phyloP scores from a whole-genome alignment of 2,888 invertebrate species.

The Hirtodrosophila trivittata region DNA sequence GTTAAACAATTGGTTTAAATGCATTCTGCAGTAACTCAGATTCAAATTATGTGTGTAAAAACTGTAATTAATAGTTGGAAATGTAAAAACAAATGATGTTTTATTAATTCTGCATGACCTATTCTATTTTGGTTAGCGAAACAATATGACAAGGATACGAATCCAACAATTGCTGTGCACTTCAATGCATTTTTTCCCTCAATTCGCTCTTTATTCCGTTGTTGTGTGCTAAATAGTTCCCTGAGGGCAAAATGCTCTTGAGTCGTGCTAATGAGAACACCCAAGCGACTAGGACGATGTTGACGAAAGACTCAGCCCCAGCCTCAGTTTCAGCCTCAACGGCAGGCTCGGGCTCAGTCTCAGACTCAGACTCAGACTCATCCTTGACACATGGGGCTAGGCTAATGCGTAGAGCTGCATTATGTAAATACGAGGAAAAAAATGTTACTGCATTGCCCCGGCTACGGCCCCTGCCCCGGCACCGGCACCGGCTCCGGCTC shows the following conservation, averaged over 20 bases:
- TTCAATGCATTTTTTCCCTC: conserved; percentile 58
- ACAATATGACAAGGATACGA: conserved; percentile 13
- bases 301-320: conserved; percentile 36
- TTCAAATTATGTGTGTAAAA: no score
- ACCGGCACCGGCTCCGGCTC: no score
- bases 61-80: no score
- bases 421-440: conserved; percentile 61
- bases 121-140: conserved; percentile 10
- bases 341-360: conserved; percentile 21
- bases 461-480: no score
- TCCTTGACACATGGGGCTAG: conserved; percentile 8
- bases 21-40: no score
- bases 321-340: conserved; percentile 13
- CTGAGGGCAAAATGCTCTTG: conserved; percentile 78
- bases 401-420: conserved; percentile 58
- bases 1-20: no score
- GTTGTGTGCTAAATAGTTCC: conserved; percentile 80
- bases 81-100: background rate
- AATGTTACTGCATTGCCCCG: conserved; percentile 57
- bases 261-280: conserved; percentile 80
- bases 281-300: conserved; percentile 57
- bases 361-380: conserved; percentile 6
- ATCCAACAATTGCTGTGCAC: conserved; percentile 51
- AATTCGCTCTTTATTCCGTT: conserved; percentile 20
- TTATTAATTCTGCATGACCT: conserved; percentile 16